Evolutionary conservation across 2,888 invertebrate genomes (phyloP).

Genomic region (Terebella lapidaria): DNA sequence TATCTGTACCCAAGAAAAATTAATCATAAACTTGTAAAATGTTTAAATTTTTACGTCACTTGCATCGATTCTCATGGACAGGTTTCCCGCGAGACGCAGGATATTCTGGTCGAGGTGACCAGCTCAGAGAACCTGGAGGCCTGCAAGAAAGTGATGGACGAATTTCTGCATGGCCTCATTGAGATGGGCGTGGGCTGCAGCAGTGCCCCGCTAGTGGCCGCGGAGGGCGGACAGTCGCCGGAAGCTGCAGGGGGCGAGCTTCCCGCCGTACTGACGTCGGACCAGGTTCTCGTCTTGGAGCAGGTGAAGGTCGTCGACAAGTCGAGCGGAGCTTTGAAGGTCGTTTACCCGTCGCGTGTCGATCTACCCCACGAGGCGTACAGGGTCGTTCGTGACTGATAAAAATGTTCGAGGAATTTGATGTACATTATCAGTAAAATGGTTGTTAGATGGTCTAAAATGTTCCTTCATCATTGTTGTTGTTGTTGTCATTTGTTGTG

Average conservation of each 20-base stretch:
- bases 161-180: slow-evolving; percentile 64
- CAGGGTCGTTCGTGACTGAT: neutral
- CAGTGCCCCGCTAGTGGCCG: neutral
- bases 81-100: slow-evolving; percentile 66
- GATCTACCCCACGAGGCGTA: slow-evolving; percentile 57
- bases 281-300: slow-evolving; percentile 52
- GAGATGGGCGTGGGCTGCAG: slow-evolving; percentile 46
- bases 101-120: slow-evolving; percentile 73
- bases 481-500: no score
- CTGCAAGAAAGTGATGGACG: slow-evolving; percentile 66
- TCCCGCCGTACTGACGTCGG: slow-evolving; percentile 34
- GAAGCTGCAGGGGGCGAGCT: neutral
- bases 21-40: no score
- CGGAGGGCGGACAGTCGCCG: neutral
- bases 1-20: no score
- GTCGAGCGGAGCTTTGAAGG: slow-evolving; percentile 65
- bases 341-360: slow-evolving; percentile 73
- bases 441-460: no score
- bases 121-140: slow-evolving; percentile 64
- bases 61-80: no score
- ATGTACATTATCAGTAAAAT: no score
- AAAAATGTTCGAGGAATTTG: no score
- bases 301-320: slow-evolving; percentile 69
- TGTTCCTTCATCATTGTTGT: no score
- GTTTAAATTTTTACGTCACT: no score